Percentiles rank a stretch among this genome's conserved stretches.
Conservation (phyloP, 2,888 invertebrate genomes). For the Oxytorus armatus region DNA sequence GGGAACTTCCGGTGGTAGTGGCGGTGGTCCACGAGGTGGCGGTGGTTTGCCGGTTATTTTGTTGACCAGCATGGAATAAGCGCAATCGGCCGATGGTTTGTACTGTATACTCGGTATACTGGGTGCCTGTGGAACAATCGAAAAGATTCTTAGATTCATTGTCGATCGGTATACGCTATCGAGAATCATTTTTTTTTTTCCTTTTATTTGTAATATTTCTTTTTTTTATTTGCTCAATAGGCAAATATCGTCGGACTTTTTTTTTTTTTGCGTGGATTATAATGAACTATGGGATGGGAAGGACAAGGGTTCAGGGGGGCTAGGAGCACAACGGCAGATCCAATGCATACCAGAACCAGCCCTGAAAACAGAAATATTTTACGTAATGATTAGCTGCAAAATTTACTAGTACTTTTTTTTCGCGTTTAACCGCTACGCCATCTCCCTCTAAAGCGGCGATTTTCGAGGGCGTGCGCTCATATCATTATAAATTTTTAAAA, state of each 20-base stretch:
- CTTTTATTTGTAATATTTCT: conserved; percentile 15
- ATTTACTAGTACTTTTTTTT: conserved; percentile 18
- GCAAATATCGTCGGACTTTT: conserved; percentile 70
- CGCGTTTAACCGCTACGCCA: conserved; percentile 44
- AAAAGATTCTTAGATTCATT: conserved; percentile 60
- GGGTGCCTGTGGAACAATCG: conserved; percentile 85
- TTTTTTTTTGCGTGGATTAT: conserved; percentile 68
- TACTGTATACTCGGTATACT: conserved; percentile 89
- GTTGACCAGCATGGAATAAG: conserved; percentile 94
- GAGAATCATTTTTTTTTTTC: conserved; percentile 43
- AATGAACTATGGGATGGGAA: conserved; percentile 55
- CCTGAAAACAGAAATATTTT: conserved; percentile 80
- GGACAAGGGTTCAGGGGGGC: conserved; percentile 21
- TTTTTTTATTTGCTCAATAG: conserved; percentile 27
- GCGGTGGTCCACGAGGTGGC: conserved; percentile 75
- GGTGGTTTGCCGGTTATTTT: conserved; percentile 90
- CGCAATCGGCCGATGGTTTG: conserved; percentile 93
- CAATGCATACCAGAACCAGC: conserved; percentile 79
- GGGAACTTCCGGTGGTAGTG: conserved; percentile 70
- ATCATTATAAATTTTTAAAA: background rate
- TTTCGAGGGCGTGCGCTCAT: conserved; percentile 61
- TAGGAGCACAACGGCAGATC: conserved; percentile 73
- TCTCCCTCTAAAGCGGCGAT: conserved; percentile 53
- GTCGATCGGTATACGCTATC: conserved; percentile 58
- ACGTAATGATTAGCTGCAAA: conserved; percentile 70